Conservation (phyloP, 1,140 invertebrate species). For the Chironomus tepperi region DNA sequence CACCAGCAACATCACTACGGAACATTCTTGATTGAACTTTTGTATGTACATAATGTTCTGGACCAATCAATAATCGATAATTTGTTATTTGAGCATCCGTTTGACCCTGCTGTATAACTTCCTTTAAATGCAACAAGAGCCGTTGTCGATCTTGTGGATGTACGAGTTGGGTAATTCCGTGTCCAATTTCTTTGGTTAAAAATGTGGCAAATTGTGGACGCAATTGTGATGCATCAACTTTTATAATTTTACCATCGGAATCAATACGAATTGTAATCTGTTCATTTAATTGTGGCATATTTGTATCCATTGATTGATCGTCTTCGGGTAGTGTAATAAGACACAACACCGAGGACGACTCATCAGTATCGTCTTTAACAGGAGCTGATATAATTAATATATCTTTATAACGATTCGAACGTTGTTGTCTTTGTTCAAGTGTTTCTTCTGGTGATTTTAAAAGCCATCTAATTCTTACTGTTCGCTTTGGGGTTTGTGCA, state of each 20-base stretch:
- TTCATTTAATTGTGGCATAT: constrained; percentile 54
- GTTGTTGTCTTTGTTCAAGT: constrained; percentile 70
- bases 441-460: constrained; percentile 46
- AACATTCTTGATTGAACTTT: constrained; percentile 84
- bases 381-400: constrained; percentile 47
- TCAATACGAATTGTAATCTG: constrained; percentile 91
- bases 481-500: constrained; percentile 24
- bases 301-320: constrained; percentile 54
- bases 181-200: constrained; percentile 53
- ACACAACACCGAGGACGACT: constrained; percentile 52
- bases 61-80: constrained; percentile 61
- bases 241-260: constrained; percentile 71
- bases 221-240: constrained; percentile 63
- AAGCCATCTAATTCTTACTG: constrained; percentile 23
- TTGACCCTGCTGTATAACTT: constrained; percentile 48
- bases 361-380: constrained; percentile 54
- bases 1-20: constrained; percentile 55
- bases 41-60: constrained; percentile 71
- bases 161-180: constrained; percentile 59
- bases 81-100: constrained; percentile 41
- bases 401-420: constrained; percentile 42
- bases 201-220: constrained; percentile 53
- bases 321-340: constrained; percentile 77
- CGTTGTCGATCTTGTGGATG: constrained; percentile 64
- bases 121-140: constrained; percentile 63